Percentiles rank a stretch among this genome's conserved stretches.
Conservation (phyloP, 2,888 invertebrate genomes). For the Sminthurinus aureus region DNA sequence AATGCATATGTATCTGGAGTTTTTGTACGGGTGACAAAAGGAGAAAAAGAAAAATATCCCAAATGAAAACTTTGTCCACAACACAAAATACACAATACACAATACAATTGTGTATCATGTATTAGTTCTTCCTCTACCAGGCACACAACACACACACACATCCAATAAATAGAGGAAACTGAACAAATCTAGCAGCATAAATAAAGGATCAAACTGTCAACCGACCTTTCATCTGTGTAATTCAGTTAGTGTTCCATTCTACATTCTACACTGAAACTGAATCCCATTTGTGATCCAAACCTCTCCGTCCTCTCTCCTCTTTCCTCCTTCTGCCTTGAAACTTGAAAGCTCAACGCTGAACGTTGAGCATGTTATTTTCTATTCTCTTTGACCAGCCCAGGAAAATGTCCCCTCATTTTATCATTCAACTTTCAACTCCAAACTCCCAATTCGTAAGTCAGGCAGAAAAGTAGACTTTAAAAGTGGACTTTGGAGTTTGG, state of each 20-base stretch:
- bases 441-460: background rate
- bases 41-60: background rate
- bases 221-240: slow-evolving; percentile 28
- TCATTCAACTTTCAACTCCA: slow-evolving; percentile 1
- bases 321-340: background rate
- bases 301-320: background rate
- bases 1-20: too few species aligned
- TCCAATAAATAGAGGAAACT: slow-evolving; percentile 1
- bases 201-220: slow-evolving; percentile 25
- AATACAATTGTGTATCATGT: too few species aligned
- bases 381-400: background rate
- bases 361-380: too few species aligned
- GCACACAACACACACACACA: background rate
- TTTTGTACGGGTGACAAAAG: background rate
- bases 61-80: background rate
- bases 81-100: too few species aligned
- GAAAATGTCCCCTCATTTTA: slow-evolving; percentile 13
- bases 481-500: too few species aligned
- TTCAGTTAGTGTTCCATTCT: slow-evolving; percentile 20
- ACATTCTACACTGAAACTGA: slow-evolving; percentile 1
- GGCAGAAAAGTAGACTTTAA: too few species aligned
- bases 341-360: too few species aligned
- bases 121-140: too few species aligned
- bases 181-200: slow-evolving; percentile 14
- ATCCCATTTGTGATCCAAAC: slow-evolving; percentile 8